Base-by-base conservation (phyloP, 2,888 invertebrate species). In the Morinoia aosen region DNA sequence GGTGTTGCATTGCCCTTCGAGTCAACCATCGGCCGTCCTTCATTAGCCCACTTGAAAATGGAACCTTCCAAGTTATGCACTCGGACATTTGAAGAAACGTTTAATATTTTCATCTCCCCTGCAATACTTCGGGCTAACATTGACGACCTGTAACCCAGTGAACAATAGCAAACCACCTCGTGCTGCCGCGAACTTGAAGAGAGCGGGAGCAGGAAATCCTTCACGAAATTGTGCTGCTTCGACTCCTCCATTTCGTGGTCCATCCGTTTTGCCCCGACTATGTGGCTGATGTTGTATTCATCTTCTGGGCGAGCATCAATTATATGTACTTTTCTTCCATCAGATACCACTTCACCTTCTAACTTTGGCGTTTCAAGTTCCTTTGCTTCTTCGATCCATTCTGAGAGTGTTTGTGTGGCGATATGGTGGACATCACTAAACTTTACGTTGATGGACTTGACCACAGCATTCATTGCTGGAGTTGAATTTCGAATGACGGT, bases 41-140 rank as follows among this genome's bases (percentile, higher is more conserved):
- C 96, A 64, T 95, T 95, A 25, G 95, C 96, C 96, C 96, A 96
- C 91, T 96, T 96, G 95, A 96, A 96, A 39, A 96, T 95, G 58
- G 95, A 95, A 39, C 96, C 96, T 57, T 96, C 96, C n/a, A 96
- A 90, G 48, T 96, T 96, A 40, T 94, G 93, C 33, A 95, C 95
- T 11, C 88, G 90, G 39, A 88, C 61, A 25, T 25, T 33, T 33
- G 90, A 90, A 8, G 25, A 11, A 56, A 25, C 40, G 39, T 48
- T 91, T 40, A 91, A 25, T 91, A 16, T 57, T 19, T 91, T 10
- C 40, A 91, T 40, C 48, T 39, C 57, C 48, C 25, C 25, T 58
- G 58, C 48, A 16, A 33, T 25, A 58, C 40, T 91, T 88, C 56
- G 40, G 39, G 96, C 95, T 61, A 96, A 91, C 10, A 88, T 61